phyloP scores from a whole-genome alignment of 2,113 vertebrate species.

The Ardeotis arabs region DNA sequence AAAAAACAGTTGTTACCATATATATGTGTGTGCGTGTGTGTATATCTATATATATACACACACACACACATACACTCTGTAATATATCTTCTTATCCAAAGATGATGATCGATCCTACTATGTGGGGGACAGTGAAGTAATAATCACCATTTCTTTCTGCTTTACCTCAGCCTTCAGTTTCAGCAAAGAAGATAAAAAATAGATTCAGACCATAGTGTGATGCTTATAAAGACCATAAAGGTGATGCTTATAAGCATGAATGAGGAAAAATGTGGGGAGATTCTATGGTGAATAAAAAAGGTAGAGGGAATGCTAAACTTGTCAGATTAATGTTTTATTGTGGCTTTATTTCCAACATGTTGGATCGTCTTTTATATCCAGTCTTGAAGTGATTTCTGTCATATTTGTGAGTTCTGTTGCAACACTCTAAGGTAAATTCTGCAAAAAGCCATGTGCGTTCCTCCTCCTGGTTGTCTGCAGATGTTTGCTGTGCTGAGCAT shows the following conservation, averaged over 20 bases:
- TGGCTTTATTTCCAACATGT: not conserved
- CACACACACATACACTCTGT: not conserved
- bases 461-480: not conserved
- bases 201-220: not conserved
- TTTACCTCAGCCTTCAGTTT: not conserved
- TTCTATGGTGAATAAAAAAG: not conserved
- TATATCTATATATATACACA: not conserved
- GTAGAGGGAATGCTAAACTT: not conserved
- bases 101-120: not conserved
- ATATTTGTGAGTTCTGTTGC: not conserved
- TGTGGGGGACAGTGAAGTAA: not conserved
- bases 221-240: not conserved
- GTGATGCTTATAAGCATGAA: not conserved
- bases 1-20: constrained; percentile 29
- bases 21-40: not conserved
- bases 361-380: not conserved
- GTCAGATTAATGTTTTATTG: not conserved
- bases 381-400: not conserved
- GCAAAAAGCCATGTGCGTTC: not conserved
- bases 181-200: not conserved
- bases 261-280: not conserved
- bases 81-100: not conserved
- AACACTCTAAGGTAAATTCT: not conserved
- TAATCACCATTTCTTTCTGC: not conserved
- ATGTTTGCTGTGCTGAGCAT: not conserved